Evolutionary conservation across 1,140 invertebrate genomes (phyloP).

Genomic region (Cotesia chilonis): DNA sequence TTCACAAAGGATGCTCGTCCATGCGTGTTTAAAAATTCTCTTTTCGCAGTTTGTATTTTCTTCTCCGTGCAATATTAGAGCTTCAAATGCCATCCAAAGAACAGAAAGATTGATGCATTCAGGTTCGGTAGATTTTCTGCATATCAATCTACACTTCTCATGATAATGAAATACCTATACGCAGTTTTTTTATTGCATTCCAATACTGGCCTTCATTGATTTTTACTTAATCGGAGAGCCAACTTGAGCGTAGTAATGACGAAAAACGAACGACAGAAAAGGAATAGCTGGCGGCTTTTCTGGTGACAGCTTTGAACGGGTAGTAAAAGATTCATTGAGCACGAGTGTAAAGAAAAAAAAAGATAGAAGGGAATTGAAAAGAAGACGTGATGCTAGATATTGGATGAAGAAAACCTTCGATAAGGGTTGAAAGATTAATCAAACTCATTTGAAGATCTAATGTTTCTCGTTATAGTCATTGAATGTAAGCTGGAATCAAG

Average conservation of each 20-base stretch:
- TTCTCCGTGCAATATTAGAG: background rate
- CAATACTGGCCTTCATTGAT: slow-evolving; percentile 35
- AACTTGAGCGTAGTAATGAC: slow-evolving; percentile 38
- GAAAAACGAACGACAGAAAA: background rate
- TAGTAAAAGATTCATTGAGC: slow-evolving; percentile 30
- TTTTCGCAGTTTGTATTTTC: background rate
- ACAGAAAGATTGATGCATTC: background rate
- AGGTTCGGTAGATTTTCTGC: background rate
- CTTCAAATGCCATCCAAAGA: background rate
- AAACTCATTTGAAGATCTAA: slow-evolving; percentile 32
- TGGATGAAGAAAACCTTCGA: background rate
- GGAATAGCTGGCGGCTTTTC: slow-evolving; percentile 7
- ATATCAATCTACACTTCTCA: background rate
- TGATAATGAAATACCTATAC: too few relatives aligned
- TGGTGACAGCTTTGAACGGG: background rate
- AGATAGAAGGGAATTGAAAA: background rate
- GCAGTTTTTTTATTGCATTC: slow-evolving; percentile 10
- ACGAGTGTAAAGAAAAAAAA: background rate
- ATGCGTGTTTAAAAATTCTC: slow-evolving; percentile 12
- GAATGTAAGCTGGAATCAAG: slow-evolving; percentile 40
- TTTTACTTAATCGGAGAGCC: slow-evolving; percentile 36
- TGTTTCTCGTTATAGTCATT: slow-evolving; percentile 24
- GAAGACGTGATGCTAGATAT: background rate
- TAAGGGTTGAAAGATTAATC: slow-evolving; percentile 30
- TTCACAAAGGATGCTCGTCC: slow-evolving; percentile 4